Conservation (phyloP, 2,113 vertebrate genomes). For the Emydura subglobosa region DNA sequence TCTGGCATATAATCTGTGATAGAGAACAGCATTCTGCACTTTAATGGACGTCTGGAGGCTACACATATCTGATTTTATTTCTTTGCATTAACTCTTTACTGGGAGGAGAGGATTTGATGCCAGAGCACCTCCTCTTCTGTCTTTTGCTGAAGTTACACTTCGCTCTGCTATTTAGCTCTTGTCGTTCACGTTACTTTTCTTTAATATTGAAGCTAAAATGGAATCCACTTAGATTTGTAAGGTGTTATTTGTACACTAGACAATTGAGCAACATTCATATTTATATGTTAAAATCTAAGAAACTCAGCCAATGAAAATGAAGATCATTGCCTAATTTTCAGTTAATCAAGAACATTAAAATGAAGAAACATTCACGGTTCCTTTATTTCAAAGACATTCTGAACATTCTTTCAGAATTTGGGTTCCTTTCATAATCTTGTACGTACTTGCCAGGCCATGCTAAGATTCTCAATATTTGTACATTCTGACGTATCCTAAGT, state of each 20-base stretch:
- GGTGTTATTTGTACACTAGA: constrained; percentile 23
- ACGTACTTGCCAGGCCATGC: neutral
- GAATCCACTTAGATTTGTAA: constrained; percentile 1
- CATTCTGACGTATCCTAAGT: constrained; percentile 63
- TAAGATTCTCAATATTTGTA: constrained; percentile 39
- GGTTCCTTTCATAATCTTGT: constrained; percentile 35
- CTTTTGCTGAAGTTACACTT: constrained; percentile 50
- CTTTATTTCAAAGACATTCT: constrained; percentile 21
- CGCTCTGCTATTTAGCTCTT: constrained; percentile 21
- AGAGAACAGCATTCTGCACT: constrained; percentile 93
- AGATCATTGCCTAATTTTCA: constrained; percentile 29
- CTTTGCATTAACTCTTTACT: constrained; percentile 89
- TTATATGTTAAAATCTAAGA: constrained; percentile 49
- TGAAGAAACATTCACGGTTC: neutral
- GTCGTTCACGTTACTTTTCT: neutral
- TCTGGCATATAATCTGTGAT: constrained; percentile 96
- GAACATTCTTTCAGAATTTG: neutral
- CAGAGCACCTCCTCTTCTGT: constrained; percentile 57
- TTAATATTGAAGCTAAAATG: neutral
- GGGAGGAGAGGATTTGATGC: constrained; percentile 52
- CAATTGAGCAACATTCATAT: constrained; percentile 30
- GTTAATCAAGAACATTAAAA: constrained; percentile 50
- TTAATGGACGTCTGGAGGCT: constrained; percentile 98
- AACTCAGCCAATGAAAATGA: neutral
- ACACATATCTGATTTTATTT: constrained; percentile 91